phyloP scores from a whole-genome alignment of 2,888 invertebrate species.

The Hydrotaea cyrtoneurina region DNA sequence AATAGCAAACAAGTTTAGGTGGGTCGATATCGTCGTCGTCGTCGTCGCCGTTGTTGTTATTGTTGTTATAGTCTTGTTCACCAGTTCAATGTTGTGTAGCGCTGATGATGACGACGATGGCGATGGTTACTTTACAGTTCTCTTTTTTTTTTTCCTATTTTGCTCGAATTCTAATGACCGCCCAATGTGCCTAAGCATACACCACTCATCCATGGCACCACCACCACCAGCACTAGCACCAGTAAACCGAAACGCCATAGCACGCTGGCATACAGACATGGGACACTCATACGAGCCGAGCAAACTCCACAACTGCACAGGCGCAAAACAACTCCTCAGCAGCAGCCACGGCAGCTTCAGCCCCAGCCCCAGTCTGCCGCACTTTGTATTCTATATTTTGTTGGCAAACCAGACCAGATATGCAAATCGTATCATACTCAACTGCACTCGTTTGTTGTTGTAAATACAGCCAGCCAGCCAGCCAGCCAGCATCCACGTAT shows the following conservation, averaged over 20 bases:
- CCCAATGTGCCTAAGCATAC: constrained; percentile 77
- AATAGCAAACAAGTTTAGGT: constrained; percentile 78
- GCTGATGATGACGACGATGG: constrained; percentile 71
- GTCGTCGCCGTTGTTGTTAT: constrained; percentile 48
- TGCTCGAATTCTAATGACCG: constrained; percentile 79
- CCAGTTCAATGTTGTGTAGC: constrained; percentile 60
- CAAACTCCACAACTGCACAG: constrained; percentile 43
- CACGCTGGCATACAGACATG: constrained; percentile 21
- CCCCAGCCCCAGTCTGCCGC: not conserved
- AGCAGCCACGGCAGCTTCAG: constrained; percentile 22
- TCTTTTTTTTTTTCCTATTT: constrained; percentile 48
- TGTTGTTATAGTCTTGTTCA: constrained; percentile 73
- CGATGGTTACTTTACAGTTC: constrained; percentile 42
- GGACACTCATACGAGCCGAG: constrained; percentile 58
- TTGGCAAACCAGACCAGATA: constrained; percentile 72
- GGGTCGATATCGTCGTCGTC: constrained; percentile 67
- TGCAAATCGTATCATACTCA: constrained; percentile 75
- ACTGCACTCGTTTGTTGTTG: constrained; percentile 52
- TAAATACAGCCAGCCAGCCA: constrained; percentile 28
- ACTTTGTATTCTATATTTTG: constrained; percentile 35
- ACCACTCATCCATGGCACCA: constrained; percentile 71
- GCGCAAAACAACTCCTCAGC: constrained; percentile 49
- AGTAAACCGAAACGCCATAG: constrained; percentile 70
- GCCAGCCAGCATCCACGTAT: constrained; percentile 42
- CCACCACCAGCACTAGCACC: not conserved